Evolutionary conservation across 2,113 vertebrate species (phyloP), one percentile per base, ranked within the genome.

Genomic region (Sterrhoptilus dennistouni): DNA sequence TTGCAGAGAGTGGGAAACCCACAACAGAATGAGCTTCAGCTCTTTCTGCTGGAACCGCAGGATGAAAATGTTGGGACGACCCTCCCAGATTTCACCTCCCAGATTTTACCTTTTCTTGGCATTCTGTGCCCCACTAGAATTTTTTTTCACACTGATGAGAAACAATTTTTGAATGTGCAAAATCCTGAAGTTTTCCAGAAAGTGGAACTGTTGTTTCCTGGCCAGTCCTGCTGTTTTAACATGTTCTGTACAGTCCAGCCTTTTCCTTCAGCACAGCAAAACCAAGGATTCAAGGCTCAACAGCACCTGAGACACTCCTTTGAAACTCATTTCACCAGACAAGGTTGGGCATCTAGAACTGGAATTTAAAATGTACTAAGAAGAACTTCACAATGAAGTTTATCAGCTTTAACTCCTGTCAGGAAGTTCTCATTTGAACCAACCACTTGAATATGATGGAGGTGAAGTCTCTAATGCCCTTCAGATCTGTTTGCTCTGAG

Each of bases 1-100:
- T 50, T 56, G 3, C 29, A 60, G 63, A 60, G 20, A 11, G 27
- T 12, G 9, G 11, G 9, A 38, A 80, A 60, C 12, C 66, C 61
- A 4, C 7, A 35, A 1, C 33, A 60, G 47, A 1, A 7, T 0
- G 1, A 75, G 57, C 31, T 22, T 60, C 66, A 60, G 38, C 21
- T 38, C 59, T 70, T 11, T 38, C 74, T 75, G 65, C 47, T 57
- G 68, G 56, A 33, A 40, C 25, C 49, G 40, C 47, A 69, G 65
- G 25, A 9, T 3, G 3, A 10, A 31, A 17, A 14, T 6, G 24
- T 6, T 50, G 70, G 44, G 19, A 23, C 38, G 36, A 74, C 29
- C 12, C 18, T 64, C 71, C 40, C 28, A 69, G 3, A 69, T 54
- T 36, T 45, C 53, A 29, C 11, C n/a, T n/a, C n/a, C n/a, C n/a